Base-by-base conservation (phyloP, 2,113 vertebrate genomes). In the Nothobranchius furzeri region DNA sequence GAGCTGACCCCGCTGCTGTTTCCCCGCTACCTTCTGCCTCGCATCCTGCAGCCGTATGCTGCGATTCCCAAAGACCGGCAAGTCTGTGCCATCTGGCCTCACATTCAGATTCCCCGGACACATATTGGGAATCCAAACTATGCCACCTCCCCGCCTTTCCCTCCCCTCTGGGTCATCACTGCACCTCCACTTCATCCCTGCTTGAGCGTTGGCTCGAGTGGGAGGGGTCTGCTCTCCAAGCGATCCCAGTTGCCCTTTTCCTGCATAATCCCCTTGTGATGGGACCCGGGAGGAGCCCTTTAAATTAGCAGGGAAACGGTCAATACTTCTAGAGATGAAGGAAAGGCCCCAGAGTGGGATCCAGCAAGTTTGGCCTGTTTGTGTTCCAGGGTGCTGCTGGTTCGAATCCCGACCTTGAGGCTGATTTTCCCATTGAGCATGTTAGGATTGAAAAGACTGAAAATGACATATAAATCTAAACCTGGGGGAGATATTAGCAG, bases 31-130 rank as follows among this genome's bases (percentile, higher is more conserved):
- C 87, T 86, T 89, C 86, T 91, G 90, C 91, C 88, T 75, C 45
- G 68, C 82, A 70, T 83, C 87, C 85, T 79, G 64, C 75, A 73
- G 77, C 87, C 87, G 87, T 91, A 89, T 90, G 90, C 87, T 83
- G 88, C 73, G 87, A 82, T 91, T 90, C 89, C 84, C 82, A 77
- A 85, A 88, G 85, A 91, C 81, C 73, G 86, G 82, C 85, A 84
- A 84, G 83, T 85, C 81, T 61, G 84, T 79, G 90, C 91, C 93
- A 93, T 93, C 92, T 93, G 92, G 90, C 89, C 85, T 89, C 83
- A 76, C 89, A 68, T 89, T 48, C 83, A 81, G 85, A 89, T 88
- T 93, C 89, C 90, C 89, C 78, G 85, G 91, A 92, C 89, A 86
- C 92, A 89, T 85, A 88, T 88, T 88, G 92, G 86, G 88, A 90